Conservation (phyloP, 2,888 invertebrate species). For the Eumacrocentrus americanus region DNA sequence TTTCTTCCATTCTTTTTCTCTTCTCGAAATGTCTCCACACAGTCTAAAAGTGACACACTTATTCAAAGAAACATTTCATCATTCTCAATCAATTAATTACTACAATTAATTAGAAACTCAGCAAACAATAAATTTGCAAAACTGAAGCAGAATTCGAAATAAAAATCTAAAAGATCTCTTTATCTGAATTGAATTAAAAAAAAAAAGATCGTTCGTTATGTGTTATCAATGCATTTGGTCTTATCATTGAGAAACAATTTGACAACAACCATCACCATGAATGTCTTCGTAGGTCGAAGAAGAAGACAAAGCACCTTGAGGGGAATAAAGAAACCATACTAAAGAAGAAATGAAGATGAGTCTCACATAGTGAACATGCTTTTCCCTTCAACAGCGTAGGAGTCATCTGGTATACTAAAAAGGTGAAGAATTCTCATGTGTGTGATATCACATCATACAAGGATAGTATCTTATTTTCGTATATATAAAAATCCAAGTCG, state of each 20-base stretch:
- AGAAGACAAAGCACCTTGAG: neutral
- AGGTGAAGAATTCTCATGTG: too few species aligned
- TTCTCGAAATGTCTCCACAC: neutral
- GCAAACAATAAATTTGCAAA: too few species aligned
- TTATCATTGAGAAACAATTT: too few species aligned
- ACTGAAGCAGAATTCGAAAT: too few species aligned
- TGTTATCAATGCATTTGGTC: too few species aligned
- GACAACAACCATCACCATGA: too few species aligned
- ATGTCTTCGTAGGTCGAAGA: too few species aligned
- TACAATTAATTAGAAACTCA: too few species aligned
- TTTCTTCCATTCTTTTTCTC: neutral
- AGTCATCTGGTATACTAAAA: conserved; percentile 16
- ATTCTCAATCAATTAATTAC: neutral
- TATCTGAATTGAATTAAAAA: too few species aligned
- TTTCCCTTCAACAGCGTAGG: conserved; percentile 27
- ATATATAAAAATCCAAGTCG: conserved; percentile 8
- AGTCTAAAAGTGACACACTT: neutral
- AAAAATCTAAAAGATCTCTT: too few species aligned
- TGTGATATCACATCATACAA: neutral
- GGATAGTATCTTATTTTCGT: neutral
- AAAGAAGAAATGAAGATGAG: neutral
- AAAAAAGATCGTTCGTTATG: too few species aligned
- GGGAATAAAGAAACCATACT: neutral
- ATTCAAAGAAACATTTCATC: neutral
- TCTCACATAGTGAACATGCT: conserved; percentile 14